A percentile compares a stretch with the other conserved stretches of the same genome.
Evolutionary conservation across 1,140 invertebrate species (phyloP).

Genomic region (Dendrolimus punctatus): DNA sequence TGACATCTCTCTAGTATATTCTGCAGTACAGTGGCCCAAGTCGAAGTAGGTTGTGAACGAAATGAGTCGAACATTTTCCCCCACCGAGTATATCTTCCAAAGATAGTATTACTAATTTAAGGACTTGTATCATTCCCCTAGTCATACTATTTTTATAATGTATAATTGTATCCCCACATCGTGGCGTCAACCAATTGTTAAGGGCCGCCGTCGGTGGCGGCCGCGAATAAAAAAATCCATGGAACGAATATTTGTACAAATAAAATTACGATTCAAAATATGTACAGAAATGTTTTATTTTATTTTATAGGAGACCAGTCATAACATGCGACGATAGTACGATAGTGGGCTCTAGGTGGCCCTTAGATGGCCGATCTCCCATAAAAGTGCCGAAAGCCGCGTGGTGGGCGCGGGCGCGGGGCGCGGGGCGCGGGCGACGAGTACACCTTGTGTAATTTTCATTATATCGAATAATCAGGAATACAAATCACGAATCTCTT

Average conservation of each 20-base stretch:
- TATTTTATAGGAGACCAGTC: constrained; percentile 65
- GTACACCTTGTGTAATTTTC: constrained; percentile 53
- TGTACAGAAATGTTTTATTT: constrained; percentile 65
- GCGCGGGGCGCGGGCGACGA: constrained; percentile 30
- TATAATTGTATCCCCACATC: constrained; percentile 20
- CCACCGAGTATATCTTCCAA: constrained; percentile 27
- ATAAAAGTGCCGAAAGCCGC: constrained; percentile 36
- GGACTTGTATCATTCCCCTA: constrained; percentile 18
- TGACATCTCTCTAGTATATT: no score
- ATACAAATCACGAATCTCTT: constrained; percentile 68
- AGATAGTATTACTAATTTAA: constrained; percentile 31
- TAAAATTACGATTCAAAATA: constrained; percentile 67
- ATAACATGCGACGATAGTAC: constrained; percentile 50
- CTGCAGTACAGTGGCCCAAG: no score
- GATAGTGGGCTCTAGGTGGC: no score
- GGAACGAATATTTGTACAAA: constrained; percentile 36
- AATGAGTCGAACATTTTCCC: constrained; percentile 28
- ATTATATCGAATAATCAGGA: constrained; percentile 62
- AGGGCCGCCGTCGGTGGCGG: constrained; percentile 3
- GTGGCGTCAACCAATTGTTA: constrained; percentile 9
- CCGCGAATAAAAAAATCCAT: constrained; percentile 1
- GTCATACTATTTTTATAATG: constrained; percentile 35
- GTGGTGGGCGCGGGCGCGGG: constrained; percentile 30
- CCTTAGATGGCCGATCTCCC: constrained; percentile 43
- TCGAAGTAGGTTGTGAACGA: no score